Conservation (phyloP, 53 echinoderm and acorn worm genomes). For the Holothuria leucospilota region DNA sequence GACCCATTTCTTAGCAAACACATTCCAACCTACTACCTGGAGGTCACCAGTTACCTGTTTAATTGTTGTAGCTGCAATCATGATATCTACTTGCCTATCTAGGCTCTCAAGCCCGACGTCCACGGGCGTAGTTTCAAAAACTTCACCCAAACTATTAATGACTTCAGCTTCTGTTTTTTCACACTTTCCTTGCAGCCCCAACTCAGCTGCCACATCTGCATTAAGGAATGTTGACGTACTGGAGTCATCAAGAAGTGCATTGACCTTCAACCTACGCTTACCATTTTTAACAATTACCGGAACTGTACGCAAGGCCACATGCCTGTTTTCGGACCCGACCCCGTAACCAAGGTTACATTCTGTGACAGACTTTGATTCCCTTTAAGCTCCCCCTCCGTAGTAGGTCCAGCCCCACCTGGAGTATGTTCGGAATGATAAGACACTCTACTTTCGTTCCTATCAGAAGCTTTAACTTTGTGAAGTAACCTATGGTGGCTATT, state of each 20-base stretch:
- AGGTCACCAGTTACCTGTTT: background rate
- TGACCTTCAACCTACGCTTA: slow-evolving; percentile 15
- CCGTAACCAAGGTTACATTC: background rate
- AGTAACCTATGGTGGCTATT: slow-evolving; percentile 9
- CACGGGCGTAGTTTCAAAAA: slow-evolving; percentile 1
- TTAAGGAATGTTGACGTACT: background rate
- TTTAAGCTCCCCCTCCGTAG: background rate
- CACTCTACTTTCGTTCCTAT: background rate
- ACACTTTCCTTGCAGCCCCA: slow-evolving; percentile 26
- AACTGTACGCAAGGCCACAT: slow-evolving; percentile 16
- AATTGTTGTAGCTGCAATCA: background rate
- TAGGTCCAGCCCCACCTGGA: background rate
- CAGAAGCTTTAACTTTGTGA: background rate
- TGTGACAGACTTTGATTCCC: background rate
- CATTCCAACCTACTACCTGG: slow-evolving; percentile 1
- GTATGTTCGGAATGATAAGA: background rate
- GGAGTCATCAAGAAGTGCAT: slow-evolving; percentile 1
- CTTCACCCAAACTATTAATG: slow-evolving; percentile 12
- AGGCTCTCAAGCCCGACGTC: slow-evolving; percentile 7
- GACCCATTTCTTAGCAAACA: background rate
- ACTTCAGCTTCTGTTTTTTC: background rate
- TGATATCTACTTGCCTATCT: background rate
- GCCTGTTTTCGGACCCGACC: background rate
- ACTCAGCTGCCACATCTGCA: slow-evolving; percentile 16
- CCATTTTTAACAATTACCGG: slow-evolving; percentile 41